These are phyloP conservation scores for Hyphantria cunea DNA, from an alignment of 1,140 invertebrate genomes.

Conservation along the genomic window DNA sequence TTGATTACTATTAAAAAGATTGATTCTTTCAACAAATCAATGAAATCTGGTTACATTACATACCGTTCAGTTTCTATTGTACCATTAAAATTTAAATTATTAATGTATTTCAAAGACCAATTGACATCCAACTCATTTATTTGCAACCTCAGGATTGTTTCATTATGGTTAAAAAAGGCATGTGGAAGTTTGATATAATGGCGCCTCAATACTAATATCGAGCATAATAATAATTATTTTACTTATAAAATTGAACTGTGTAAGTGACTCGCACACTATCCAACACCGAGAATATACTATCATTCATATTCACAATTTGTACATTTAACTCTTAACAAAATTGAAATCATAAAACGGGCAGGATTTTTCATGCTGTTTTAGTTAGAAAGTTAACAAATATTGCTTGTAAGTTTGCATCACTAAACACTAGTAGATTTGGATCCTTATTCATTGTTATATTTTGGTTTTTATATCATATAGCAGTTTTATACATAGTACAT, in stretches of 20 bases:
- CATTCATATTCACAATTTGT: slow-evolving; percentile 27
- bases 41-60: too few species aligned
- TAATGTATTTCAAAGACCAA: too few species aligned
- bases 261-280: slow-evolving; percentile 15
- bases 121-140: too few species aligned
- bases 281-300: slow-evolving; percentile 6
- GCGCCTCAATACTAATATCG: slow-evolving; percentile 10
- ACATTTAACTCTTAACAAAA: slow-evolving; percentile 15
- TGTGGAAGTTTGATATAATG: not conserved
- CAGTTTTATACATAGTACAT: slow-evolving; percentile 9
- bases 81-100: too few species aligned
- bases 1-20: too few species aligned
- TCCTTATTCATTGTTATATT: not conserved
- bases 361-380: not conserved
- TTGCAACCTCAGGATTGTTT: too few species aligned
- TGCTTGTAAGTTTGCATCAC: not conserved
- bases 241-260: slow-evolving; percentile 19
- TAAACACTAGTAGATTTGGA: not conserved
- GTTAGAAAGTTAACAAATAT: not conserved
- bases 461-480: slow-evolving; percentile 1
- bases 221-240: slow-evolving; percentile 17
- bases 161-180: too few species aligned
- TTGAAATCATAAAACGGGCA: not conserved
- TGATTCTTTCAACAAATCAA: too few species aligned
- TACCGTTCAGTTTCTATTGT: too few species aligned